Evolutionary conservation across 2,113 vertebrate genomes (phyloP), one percentile per base, ranked within the genome.

Genomic region (Coregonus clupeaformis): DNA sequence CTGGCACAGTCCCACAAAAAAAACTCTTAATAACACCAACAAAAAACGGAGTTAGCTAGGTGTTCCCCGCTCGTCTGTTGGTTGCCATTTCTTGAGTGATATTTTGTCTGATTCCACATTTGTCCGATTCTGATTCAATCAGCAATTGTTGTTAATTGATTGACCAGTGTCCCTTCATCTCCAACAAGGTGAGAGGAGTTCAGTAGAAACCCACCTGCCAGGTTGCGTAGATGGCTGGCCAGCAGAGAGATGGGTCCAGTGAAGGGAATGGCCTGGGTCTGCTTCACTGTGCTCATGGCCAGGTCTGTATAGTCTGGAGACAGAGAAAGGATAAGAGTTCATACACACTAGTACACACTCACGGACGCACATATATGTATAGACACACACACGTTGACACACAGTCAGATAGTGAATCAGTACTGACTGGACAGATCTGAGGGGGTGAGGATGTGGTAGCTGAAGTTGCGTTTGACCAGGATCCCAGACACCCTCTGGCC

Each of bases 391-490:
- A 5, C 13, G 7, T 12, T 2, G 45, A 52, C 16, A 52, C 3
- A 52, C 49, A 18, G 20, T 18, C 1, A 18, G 71, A 25, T 3
- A 36, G 25, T 42, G 11, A 64, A 4, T 55, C 5, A 49, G 5
- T 69, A 92, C 97, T 95, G 80, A 99, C 97, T 96, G 62, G 96
- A 97, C 22, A 99, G 94, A 83, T 99, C 97, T 55, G 95, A 95
- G 0, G 98, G 95, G 65, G 95, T 94, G 85, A 99, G 95, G 77
- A 99, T 98, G 86, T 99, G 98, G 81, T 99, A 99, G 87, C 95
- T 99, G 87, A 99, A 99, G 92, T 99, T 97, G 72, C 96, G 94
- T 75, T 99, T 99, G 77, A 99, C 96, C 3, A 99, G 93, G 81
- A 99, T 99, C 69, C 98, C 98, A 5, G 98, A 99, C 76, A 99